Base-by-base conservation (phyloP, 2,113 vertebrate genomes). In the Lates calcarifer region DNA sequence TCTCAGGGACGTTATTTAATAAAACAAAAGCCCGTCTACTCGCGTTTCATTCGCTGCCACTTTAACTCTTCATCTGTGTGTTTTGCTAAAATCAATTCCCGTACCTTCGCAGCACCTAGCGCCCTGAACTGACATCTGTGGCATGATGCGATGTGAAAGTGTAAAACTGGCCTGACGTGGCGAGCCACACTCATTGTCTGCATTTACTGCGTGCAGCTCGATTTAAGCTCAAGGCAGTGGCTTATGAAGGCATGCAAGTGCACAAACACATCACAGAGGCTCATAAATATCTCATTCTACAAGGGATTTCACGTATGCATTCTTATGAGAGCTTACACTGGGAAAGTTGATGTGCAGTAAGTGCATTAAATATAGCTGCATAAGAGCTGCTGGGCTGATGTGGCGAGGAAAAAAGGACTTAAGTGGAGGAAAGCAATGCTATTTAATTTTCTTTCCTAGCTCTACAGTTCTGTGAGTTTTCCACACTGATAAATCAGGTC, bases 201-300 rank as follows among this genome's bases (percentile, higher is more conserved):
- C 71, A 45, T 53, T 62, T 68, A 53, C 63, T 41, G 51, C 57
- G 12, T 0, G 8, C 75, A 76, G 76, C 85, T 82, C 67, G 26
- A 53, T 35, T 62, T 60, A n/a, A 66, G 77, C 75, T 74, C 37
- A 66, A 79, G 63, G 74, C 71, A 20, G 61, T 43, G 76, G 69
- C 58, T 83, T 51, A 57, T 41, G 56, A 75, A 67, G 67, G 71
- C 67, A 22, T 12, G 41, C 63, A 22, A 73, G 29, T 45, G 82
- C 70, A 51, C 65, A 11, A 65, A 87, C 79, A 71, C 86, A 62
- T 80, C 72, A 28, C 22, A 14, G 17, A 47, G 66, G 58, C 68
- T 88, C 84, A 90, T 92, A 75, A 91, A 93, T 87, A 87, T 83
- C 85, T 91, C 74, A 75, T 89, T 70, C 69, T 81, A 85, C 85